phyloP scores from a whole-genome alignment of 2,113 vertebrate genomes.

The Microcebus lehilahytsara region DNA sequence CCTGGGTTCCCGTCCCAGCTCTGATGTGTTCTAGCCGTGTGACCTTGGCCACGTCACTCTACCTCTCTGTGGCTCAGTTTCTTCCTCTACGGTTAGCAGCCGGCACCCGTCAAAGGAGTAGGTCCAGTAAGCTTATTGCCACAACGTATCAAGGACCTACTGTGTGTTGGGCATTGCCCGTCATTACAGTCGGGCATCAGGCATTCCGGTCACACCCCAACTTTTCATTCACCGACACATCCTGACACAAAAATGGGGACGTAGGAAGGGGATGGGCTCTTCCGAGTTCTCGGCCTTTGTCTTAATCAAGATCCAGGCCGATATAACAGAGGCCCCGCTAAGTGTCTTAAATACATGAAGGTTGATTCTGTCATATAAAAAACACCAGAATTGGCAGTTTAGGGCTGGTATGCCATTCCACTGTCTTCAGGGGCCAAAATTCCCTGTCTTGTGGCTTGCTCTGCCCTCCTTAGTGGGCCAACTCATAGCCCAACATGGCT shows the following conservation, averaged over 20 bases:
- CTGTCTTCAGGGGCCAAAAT: background rate
- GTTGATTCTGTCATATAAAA: background rate
- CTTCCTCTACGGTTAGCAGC: background rate
- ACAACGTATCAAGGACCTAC: background rate
- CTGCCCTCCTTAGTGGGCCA: background rate
- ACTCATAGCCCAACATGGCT: background rate
- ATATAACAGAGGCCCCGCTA: background rate
- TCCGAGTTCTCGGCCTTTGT: background rate
- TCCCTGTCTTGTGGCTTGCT: background rate
- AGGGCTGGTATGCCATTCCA: background rate
- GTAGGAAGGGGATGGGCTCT: background rate
- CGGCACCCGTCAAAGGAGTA: background rate
- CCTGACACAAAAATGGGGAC: background rate
- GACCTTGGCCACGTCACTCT: background rate
- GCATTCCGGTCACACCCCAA: background rate
- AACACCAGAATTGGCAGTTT: background rate
- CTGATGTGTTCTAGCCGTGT: background rate
- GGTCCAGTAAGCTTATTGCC: background rate
- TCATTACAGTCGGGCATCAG: rapidly evolving
- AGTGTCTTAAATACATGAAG: background rate
- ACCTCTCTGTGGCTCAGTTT: background rate
- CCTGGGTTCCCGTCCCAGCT: background rate
- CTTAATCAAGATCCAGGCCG: background rate
- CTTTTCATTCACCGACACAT: background rate
- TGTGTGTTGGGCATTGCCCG: rapidly evolving